Percentiles rank a stretch among this genome's conserved stretches.
Evolutionary conservation across 1,140 invertebrate species (phyloP).

Genomic region (Gyrodactylus bullatarudis): DNA sequence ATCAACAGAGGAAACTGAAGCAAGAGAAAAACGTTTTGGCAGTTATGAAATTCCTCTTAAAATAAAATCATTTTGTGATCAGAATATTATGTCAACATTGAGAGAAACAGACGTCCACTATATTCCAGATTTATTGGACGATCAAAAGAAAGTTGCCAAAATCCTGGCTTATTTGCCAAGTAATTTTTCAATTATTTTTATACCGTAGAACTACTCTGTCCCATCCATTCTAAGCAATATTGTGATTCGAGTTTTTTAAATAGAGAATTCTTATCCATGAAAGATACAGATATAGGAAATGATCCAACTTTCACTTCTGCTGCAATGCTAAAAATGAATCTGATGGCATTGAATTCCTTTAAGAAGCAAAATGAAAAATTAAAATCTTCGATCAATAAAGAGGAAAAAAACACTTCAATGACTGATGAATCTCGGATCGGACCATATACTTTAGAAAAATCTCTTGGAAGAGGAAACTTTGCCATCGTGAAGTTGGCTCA

Average conservation of each 20-base stretch:
- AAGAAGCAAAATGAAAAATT: not conserved
- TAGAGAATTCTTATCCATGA: too few species aligned
- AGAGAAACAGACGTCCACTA: not conserved
- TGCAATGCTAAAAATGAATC: not conserved
- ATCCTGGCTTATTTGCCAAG: not conserved
- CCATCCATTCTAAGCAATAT: not conserved
- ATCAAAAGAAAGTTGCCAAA: not conserved
- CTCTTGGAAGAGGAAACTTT: conserved; percentile 82
- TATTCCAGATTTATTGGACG: not conserved
- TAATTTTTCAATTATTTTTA: not conserved
- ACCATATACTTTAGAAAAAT: conserved; percentile 69
- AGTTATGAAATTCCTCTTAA: not conserved
- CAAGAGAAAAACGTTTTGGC: not conserved
- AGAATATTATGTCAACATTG: not conserved
- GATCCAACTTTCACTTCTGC: not conserved
- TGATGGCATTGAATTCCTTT: not conserved
- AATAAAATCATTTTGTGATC: not conserved
- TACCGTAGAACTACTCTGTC: not conserved
- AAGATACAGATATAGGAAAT: not conserved
- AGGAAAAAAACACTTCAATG: not conserved
- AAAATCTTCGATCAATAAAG: not conserved
- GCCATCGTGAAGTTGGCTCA: conserved; percentile 68
- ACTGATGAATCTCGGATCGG: conserved; percentile 26
- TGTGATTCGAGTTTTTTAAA: too few species aligned
- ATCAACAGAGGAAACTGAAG: not conserved